A percentile compares a stretch with the other conserved stretches of the same genome.
Evolutionary conservation across 2,797 vertebrate species (phyloP).

Genomic region (Sternotherus odoratus): DNA sequence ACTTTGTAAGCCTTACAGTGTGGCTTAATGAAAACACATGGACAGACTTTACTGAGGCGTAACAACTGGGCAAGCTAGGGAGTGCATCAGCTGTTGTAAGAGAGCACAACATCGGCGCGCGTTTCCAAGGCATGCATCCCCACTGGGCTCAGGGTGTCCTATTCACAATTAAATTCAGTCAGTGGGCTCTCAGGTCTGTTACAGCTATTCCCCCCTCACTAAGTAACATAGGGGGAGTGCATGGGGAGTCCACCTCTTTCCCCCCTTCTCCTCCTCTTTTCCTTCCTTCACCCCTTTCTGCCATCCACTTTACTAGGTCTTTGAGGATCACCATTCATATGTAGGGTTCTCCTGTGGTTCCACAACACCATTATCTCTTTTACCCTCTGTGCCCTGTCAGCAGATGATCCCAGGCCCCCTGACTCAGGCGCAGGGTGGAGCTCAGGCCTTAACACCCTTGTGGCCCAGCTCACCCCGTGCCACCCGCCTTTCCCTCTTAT

Average conservation of each 20-base stretch:
- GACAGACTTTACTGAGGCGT: accelerated
- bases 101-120: neutral
- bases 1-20: accelerated
- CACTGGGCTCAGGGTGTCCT: neutral
- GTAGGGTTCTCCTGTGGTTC: neutral
- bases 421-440: too few species aligned
- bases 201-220: too few species aligned
- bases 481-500: neutral
- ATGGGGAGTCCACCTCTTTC: too few species aligned
- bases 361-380: accelerated
- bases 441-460: neutral
- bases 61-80: accelerated
- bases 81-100: neutral
- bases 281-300: neutral
- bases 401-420: neutral
- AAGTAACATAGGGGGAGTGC: too few species aligned
- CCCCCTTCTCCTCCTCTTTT: too few species aligned
- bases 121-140: neutral
- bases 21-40: accelerated
- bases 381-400: neutral
- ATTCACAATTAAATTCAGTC: neutral
- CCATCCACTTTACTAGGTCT: too few species aligned
- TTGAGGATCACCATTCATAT: accelerated
- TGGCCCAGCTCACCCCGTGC: too few species aligned
- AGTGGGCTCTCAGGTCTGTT: neutral